Evolutionary conservation across 1,140 invertebrate genomes (phyloP).

Genomic region (Brachionus koreanus): DNA sequence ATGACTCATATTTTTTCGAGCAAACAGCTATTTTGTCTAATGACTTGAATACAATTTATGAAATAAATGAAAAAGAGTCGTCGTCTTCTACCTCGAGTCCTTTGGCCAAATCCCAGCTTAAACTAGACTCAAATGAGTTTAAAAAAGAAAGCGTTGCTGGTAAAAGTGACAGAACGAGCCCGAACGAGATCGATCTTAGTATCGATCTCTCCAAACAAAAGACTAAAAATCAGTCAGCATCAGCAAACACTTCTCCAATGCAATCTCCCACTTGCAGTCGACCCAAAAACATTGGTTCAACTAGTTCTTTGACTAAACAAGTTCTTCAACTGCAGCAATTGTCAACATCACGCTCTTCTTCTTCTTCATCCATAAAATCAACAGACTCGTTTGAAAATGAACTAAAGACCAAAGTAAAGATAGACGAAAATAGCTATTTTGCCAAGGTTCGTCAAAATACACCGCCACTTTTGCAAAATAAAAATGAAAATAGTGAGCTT

Average conservation of each 20-base stretch:
- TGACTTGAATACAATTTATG: constrained; percentile 36
- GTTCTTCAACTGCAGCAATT: neutral
- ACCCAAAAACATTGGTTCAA: neutral
- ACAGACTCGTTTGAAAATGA: constrained; percentile 29
- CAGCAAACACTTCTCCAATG: neutral
- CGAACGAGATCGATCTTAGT: neutral
- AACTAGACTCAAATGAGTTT: neutral
- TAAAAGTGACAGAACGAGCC: neutral
- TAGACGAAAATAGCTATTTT: constrained; percentile 13
- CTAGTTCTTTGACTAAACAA: neutral
- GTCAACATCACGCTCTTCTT: neutral
- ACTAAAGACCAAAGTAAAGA: neutral
- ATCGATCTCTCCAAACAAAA: neutral
- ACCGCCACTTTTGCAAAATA: neutral
- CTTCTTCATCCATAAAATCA: constrained; percentile 1
- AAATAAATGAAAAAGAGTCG: constrained; percentile 13
- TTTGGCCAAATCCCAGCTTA: neutral
- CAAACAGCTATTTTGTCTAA: neutral
- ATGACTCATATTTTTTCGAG: neutral
- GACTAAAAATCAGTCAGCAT: neutral
- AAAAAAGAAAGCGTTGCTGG: neutral
- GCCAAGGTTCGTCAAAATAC: neutral
- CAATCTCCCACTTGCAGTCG: neutral
- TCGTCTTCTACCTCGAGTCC: neutral
- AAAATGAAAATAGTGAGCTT: neutral